Evolutionary conservation across 2,113 vertebrate species (phyloP).

Genomic region (Fregata magnificens): DNA sequence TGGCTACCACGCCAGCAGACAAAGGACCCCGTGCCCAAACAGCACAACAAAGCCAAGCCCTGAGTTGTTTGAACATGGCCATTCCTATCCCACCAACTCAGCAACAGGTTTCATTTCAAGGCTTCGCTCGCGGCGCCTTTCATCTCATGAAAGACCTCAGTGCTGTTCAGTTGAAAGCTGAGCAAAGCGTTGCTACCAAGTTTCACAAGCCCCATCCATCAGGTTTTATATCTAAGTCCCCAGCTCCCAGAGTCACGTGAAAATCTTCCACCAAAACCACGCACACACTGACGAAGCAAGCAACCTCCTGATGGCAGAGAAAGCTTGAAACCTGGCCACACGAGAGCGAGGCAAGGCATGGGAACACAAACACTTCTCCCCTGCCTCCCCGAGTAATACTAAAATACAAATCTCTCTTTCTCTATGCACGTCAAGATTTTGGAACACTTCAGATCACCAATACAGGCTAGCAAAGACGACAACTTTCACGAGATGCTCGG

Average conservation of each 20-base stretch:
- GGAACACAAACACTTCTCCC: neutral
- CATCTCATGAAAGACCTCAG: neutral
- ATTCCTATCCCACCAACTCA: neutral
- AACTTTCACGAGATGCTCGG: neutral
- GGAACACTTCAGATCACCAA: neutral
- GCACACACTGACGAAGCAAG: neutral
- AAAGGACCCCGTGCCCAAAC: neutral
- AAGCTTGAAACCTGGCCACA: neutral
- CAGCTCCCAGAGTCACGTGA: neutral
- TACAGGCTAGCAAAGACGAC: neutral
- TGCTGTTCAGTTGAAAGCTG: neutral
- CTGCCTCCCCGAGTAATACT: fast-evolving
- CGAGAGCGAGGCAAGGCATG: neutral
- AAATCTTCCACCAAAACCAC: neutral
- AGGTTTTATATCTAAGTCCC: neutral
- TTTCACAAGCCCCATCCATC: neutral
- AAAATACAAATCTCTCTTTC: neutral
- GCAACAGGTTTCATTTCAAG: neutral
- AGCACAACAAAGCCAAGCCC: neutral
- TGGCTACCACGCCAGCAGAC: neutral
- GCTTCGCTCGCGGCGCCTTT: neutral
- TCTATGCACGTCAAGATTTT: neutral
- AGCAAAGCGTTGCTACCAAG: neutral
- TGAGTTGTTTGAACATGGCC: neutral
- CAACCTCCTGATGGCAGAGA: neutral